Base-by-base conservation (phyloP, 1,140 invertebrate species). In the Anadara kagoshimensis region DNA sequence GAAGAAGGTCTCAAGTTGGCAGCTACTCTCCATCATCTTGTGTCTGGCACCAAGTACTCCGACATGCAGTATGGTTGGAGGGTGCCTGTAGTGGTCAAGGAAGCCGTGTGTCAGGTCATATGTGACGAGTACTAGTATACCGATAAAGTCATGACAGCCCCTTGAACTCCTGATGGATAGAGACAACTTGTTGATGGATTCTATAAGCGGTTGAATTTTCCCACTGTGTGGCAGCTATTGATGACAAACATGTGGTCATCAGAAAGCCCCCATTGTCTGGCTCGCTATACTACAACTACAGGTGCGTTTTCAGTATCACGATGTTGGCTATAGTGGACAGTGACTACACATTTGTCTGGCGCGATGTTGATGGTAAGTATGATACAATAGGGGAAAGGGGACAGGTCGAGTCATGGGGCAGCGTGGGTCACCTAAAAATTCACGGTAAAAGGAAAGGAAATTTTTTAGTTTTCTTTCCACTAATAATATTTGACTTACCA, bases 231-330 rank as follows among this genome's bases (percentile, higher is more conserved):
- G n/a, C n/a, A n/a, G n/a, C n/a, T n/a, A n/a, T 14, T 8, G 90
- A 90, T 83, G 88, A 89, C 0, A 90, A 90, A 67, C 88, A 89
- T 75, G 57, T 90, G 12, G 22, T 41, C 18, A 87, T 90, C 22
- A 70, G 84, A 69, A 72, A 78, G 49, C 87, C 87, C 45, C n/a
- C n/a, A n/a, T n/a, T n/a, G n/a, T n/a, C n/a, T n/a, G n/a, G n/a
- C n/a, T n/a, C n/a, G n/a, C n/a, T 73, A 44, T 85, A 82, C 65
- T 85, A 73, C 58, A 88, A 89, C 71, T 89, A 89, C 66, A 87
- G 89, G 69, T 61, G 74, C 74, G 67, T 65, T 53, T 83, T 79
- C 67, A 86, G 80, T 51, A 81, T 88, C 54, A 76, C 86, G 44
- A 53, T 88, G 0, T 67, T 88, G 59, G 83, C 82, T 61, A 47